These are phyloP conservation scores for Hemicordylus capensis DNA, from an alignment of 2,113 vertebrate species.

Conservation along the genomic window DNA sequence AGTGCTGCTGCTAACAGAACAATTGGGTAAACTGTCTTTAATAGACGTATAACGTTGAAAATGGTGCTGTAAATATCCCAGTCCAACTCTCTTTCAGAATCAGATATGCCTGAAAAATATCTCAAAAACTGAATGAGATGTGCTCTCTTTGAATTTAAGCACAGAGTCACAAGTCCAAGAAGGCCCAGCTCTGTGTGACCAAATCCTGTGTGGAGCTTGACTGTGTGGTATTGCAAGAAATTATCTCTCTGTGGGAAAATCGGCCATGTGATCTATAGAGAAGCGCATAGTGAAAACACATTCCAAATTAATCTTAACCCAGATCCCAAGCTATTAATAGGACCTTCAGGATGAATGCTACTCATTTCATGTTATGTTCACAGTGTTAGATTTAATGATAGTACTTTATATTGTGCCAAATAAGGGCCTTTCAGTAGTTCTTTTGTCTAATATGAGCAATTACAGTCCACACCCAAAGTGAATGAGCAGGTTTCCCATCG, in stretches of 20 bases:
- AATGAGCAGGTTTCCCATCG: conserved; percentile 18
- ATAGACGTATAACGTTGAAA: too few species aligned
- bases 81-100: too few species aligned
- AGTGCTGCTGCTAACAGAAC: too few species aligned
- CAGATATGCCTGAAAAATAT: too few species aligned
- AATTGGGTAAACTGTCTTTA: too few species aligned
- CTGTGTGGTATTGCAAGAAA: neutral
- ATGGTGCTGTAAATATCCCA: too few species aligned
- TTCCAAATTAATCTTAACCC: neutral
- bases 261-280: neutral
- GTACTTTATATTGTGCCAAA: neutral
- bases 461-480: conserved; percentile 29
- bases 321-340: neutral
- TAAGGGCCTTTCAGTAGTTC: neutral
- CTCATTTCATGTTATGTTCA: neutral
- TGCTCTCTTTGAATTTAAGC: neutral
- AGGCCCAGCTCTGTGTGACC: neutral
- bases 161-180: neutral
- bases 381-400: neutral
- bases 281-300: neutral
- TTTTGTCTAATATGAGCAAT: conserved; percentile 40
- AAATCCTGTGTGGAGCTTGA: neutral
- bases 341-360: neutral
- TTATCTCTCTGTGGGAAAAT: neutral
- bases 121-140: neutral